Evolutionary conservation across 53 echinoderm and acorn worm species (phyloP), one percentile per base, ranked within the genome.

Genomic region (Henricia sp.): DNA sequence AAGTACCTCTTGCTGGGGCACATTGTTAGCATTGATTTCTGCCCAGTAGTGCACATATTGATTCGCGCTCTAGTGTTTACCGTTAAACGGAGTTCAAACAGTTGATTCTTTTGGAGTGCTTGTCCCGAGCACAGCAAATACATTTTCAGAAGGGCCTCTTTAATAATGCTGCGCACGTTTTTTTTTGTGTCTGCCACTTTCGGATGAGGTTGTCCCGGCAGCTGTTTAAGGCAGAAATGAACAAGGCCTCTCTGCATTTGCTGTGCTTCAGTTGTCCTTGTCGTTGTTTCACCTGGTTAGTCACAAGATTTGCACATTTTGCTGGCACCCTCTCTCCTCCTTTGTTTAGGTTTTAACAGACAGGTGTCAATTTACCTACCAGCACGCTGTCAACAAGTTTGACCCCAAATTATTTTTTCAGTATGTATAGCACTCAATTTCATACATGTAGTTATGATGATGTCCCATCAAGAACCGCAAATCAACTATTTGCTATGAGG

Each of bases 21-120:
- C 76, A 52, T 67, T 86, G 86, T 86, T 86, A 75, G 86, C 86
- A 86, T 86, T 76, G 86, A 86, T 86, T 76, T 73, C 43, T 56
- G 52, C 29, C 37, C 75, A 73, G 86, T 67, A 75, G 63, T 76
- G 86, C 62, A 54, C 55, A 67, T 86, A 86, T 86, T 86, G 86
- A 75, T 86, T 86, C 76, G 36, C 64, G 64, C 80, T 80, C 51
- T 80, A 80, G 80, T 64, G 80, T 80, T 80, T 62, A 80, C 80
- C 23, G 64, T 80, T 80, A 62, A 77, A 64, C 80, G 80, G 63
- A 80, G 64, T 80, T 80, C 80, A 80, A 80, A 80, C 80, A 80
- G 80, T 80, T 80, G 80, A 80, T 80, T 80, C 80, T 80, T 44
- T 80, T 63, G 80, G 80, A 80, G 80, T 30, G 80, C 80, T 80